phyloP scores from a whole-genome alignment of 2,797 vertebrate genomes.

The Gephyroberyx darwinii region DNA sequence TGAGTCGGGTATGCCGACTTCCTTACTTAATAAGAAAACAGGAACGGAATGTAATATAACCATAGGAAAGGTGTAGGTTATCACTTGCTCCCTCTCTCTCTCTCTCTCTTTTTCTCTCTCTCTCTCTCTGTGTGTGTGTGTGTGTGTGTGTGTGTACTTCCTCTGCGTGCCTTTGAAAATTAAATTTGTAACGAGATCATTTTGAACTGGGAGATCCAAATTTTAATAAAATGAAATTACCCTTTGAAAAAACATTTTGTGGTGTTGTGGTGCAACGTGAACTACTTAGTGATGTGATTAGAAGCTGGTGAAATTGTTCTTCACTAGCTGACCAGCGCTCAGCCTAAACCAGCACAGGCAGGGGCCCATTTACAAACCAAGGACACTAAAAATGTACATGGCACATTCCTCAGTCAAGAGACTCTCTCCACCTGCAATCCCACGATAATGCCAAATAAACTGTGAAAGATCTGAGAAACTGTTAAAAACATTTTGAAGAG shows the following conservation, averaged over 20 bases:
- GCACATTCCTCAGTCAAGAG: too few relatives aligned
- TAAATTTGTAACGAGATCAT: conserved; percentile 44
- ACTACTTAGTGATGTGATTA: conserved; percentile 23
- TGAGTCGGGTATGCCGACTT: conserved; percentile 34
- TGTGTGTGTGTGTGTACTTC: not conserved
- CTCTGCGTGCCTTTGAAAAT: conserved; percentile 38
- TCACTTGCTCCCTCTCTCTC: too few relatives aligned
- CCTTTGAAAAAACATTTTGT: conserved; percentile 40
- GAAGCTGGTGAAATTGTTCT: conserved; percentile 7
- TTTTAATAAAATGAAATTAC: conserved; percentile 46
- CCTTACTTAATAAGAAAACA: conserved; percentile 38
- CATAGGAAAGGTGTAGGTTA: too few relatives aligned
- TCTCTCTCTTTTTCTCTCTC: too few relatives aligned
- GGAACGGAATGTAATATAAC: not conserved
- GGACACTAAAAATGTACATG: too few relatives aligned
- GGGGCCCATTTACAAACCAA: too few relatives aligned
- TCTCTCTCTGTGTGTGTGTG: not conserved
- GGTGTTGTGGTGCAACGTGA: conserved; percentile 1
- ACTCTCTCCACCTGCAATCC: too few relatives aligned
- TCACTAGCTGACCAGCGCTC: too few relatives aligned
- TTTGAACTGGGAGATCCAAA: conserved; percentile 43
- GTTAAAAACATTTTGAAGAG: too few relatives aligned
- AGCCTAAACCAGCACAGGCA: too few relatives aligned
- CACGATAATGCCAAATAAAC: too few relatives aligned
- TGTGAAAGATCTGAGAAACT: too few relatives aligned